These are phyloP conservation scores for Nerophis lumbriciformis DNA, from an alignment of 2,113 vertebrate genomes.

Conservation along the genomic window DNA sequence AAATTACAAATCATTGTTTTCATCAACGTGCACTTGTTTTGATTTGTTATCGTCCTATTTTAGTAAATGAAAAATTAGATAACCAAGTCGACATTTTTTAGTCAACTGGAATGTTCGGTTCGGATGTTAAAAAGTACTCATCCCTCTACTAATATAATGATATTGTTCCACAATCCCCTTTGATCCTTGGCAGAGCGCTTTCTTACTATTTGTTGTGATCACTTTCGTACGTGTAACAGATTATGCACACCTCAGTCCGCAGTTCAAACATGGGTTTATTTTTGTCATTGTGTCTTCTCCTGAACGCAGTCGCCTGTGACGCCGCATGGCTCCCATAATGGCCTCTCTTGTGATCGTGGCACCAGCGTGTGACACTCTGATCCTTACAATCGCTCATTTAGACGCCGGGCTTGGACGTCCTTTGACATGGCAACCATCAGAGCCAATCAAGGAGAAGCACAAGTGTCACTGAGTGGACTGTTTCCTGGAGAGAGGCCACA, in stretches of 20 bases:
- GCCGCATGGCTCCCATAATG: slow-evolving; percentile 63
- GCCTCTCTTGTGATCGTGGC: slow-evolving; percentile 60
- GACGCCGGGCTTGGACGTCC: slow-evolving; percentile 37
- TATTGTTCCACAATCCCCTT: no score
- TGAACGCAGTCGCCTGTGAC: slow-evolving; percentile 50
- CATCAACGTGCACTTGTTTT: no score
- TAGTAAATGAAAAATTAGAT: no score
- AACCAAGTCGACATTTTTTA: no score
- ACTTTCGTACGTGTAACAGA: no score
- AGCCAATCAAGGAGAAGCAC: slow-evolving; percentile 5
- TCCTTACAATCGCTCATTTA: slow-evolving; percentile 57
- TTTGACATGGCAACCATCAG: slow-evolving; percentile 12
- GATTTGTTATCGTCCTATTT: no score
- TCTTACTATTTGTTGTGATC: no score
- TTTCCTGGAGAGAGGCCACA: slow-evolving; percentile 11
- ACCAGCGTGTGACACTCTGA: slow-evolving; percentile 54
- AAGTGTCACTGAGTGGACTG: slow-evolving; percentile 2
- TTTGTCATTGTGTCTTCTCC: slow-evolving; percentile 34
- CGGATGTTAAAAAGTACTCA: no score
- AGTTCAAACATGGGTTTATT: background rate
- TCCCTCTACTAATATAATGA: no score
- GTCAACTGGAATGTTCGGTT: no score
- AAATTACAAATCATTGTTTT: no score
- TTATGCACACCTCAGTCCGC: background rate
- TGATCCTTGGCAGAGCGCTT: no score